phyloP scores from a whole-genome alignment of 2,113 vertebrate species.

The Hypocryptadius cinnamomeus region DNA sequence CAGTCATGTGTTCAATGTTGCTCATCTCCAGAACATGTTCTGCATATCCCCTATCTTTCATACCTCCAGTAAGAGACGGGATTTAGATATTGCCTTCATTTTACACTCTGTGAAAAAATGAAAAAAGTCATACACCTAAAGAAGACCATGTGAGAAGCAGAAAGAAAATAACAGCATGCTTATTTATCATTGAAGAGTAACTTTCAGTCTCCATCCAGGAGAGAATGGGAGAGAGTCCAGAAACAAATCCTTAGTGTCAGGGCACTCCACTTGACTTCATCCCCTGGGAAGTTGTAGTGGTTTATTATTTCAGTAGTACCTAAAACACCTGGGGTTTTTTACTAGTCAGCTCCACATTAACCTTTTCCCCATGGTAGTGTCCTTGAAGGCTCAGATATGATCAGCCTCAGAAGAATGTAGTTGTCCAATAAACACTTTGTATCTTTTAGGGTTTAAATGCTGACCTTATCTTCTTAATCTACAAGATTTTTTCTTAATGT shows the following conservation, averaged over 20 bases:
- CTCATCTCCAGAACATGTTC: background rate
- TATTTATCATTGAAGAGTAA: background rate
- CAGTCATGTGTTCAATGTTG: background rate
- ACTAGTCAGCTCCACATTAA: background rate
- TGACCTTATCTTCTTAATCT: background rate
- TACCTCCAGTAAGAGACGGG: background rate
- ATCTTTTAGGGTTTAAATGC: background rate
- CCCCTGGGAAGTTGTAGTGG: background rate
- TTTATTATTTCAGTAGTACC: background rate
- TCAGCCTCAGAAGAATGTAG: fast-evolving
- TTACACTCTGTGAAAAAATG: background rate
- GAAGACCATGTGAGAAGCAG: background rate
- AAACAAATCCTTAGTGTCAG: background rate
- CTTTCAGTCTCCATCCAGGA: background rate
- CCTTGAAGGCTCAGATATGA: background rate
- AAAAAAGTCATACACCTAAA: background rate
- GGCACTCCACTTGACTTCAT: background rate
- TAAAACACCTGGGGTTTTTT: background rate
- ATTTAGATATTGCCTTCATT: background rate
- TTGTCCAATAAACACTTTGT: background rate
- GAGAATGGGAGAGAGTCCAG: background rate
- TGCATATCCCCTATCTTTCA: background rate
- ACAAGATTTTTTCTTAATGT: background rate
- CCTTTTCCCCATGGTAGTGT: background rate
- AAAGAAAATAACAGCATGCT: background rate